Evolutionary conservation across 53 echinoderm and acorn worm genomes (phyloP), one percentile per base, ranked within the genome.

Genomic region (Hippasteria phrygiana): DNA sequence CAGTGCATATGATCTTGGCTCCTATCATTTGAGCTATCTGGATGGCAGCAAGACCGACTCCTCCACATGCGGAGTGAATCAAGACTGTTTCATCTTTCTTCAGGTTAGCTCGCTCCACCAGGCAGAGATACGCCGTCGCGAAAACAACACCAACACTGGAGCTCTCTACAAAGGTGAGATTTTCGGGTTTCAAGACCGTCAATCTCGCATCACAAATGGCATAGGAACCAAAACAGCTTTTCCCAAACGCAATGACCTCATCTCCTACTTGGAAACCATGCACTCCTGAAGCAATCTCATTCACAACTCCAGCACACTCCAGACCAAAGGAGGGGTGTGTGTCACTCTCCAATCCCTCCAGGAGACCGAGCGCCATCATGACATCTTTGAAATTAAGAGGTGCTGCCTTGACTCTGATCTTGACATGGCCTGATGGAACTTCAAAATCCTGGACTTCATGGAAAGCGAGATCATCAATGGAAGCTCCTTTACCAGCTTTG

Each of bases 251-350:
- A 71, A 97, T 76, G 2, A 97, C 95, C 41, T 97, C 95, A 64
- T 97, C 94, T 3, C 92, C 90, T 26, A 87, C 75, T 46, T 77
- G 81, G 16, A 95, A 7, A 66, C 48, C 70, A 7, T 81, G 69
- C 5, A 91, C 95, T 4, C 94, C 92, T 22, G 88, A 37, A 34
- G 95, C 93, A 47, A 95, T 87, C 43, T 93, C 73, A 16, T 83
- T 89, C 37, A 97, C 89, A 43, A 93, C 90, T 24, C 97, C 97
- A 72, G 90, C 70, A 78, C 93, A 95, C 73, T 95, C 95, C 11
- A 73, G 72, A 50, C 95, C 95, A 73, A 95, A 91, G 22, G 88
- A 88, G 28, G 88, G 88, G 48, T 76, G 64, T 45, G 63, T 37
- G 33, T 89, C 79, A 2, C 31, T 78, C 32, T 89, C 79, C 54